Evolutionary conservation across 2,888 invertebrate genomes (phyloP).

Genomic region (Operophtera brumata): DNA sequence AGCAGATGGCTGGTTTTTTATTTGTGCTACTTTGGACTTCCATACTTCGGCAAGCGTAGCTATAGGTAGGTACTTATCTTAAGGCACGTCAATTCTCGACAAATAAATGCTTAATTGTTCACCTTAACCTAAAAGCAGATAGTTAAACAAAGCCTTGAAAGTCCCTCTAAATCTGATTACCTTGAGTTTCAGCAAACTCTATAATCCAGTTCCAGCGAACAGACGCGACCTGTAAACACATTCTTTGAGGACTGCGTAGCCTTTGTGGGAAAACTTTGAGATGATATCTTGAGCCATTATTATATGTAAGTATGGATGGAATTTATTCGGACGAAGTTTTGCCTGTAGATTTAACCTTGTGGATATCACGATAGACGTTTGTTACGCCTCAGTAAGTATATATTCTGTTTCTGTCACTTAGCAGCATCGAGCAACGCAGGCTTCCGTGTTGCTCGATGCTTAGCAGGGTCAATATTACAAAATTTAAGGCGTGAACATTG

Average conservation of each 20-base stretch:
- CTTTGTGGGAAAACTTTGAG: slow-evolving; percentile 4
- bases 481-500: too few relatives aligned
- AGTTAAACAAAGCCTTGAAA: background rate
- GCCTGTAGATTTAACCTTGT: background rate
- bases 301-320: too few relatives aligned
- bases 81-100: too few relatives aligned
- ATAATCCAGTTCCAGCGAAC: slow-evolving; percentile 5
- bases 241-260: background rate
- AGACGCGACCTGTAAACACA: slow-evolving; percentile 1
- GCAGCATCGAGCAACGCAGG: too few relatives aligned
- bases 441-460: too few relatives aligned
- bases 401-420: too few relatives aligned
- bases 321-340: background rate
- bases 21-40: too few relatives aligned
- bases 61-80: too few relatives aligned
- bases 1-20: too few relatives aligned
- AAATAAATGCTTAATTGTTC: background rate
- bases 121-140: background rate
- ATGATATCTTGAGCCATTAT: too few relatives aligned
- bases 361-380: background rate
- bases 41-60: too few relatives aligned
- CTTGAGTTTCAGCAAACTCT: background rate
- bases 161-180: slow-evolving; percentile 1
- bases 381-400: background rate
- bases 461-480: too few relatives aligned